Conservation (phyloP, 1,140 invertebrate species). For the Sitobion miscanthi region DNA sequence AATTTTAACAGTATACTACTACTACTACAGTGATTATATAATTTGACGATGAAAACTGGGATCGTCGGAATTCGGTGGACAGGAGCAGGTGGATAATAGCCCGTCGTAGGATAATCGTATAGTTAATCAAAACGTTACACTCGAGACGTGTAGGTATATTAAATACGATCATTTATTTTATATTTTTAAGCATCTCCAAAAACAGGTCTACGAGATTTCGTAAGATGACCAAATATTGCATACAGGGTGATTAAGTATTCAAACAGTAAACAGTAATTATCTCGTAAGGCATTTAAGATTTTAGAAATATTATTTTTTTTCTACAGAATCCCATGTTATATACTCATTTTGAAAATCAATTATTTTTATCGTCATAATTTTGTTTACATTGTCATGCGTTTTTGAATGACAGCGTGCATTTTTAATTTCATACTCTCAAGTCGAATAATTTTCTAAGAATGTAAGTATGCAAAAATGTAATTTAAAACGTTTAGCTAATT, state of each 20-base stretch:
- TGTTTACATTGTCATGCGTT: neutral
- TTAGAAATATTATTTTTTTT: neutral
- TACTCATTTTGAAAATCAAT: neutral
- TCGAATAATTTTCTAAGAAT: neutral
- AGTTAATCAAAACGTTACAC: constrained; percentile 9
- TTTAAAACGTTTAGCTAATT: neutral
- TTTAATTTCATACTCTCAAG: neutral
- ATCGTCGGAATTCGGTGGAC: neutral
- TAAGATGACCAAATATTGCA: neutral
- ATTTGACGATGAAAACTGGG: constrained; percentile 11
- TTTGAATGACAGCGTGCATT: neutral
- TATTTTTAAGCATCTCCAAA: neutral
- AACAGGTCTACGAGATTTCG: neutral
- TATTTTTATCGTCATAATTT: neutral
- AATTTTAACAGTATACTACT: neutral
- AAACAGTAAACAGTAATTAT: neutral
- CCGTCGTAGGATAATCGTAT: neutral
- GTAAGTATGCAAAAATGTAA: neutral
- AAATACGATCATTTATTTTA: constrained; percentile 2
- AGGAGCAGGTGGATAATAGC: neutral
- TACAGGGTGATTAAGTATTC: neutral
- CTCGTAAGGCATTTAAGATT: neutral
- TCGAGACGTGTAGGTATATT: constrained; percentile 1
- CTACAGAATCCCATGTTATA: neutral
- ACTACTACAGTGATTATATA: neutral